These are phyloP conservation scores for Planiliza haematocheilus DNA, from an alignment of 2,113 vertebrate genomes.

Conservation along the genomic window DNA sequence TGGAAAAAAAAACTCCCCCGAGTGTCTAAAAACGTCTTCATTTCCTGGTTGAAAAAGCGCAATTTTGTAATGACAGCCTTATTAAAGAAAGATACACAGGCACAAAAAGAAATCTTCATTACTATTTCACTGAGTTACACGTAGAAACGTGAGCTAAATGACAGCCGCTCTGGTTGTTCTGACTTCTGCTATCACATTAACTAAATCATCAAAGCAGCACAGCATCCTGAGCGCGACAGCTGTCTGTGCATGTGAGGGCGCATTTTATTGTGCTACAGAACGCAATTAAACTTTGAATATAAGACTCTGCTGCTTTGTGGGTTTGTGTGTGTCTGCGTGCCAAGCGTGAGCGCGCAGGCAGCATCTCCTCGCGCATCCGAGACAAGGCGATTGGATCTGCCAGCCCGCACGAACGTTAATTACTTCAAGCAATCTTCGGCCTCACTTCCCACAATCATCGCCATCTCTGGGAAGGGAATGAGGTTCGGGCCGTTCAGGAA, in stretches of 20 bases:
- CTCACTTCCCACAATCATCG: slow-evolving; percentile 68
- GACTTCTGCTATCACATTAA: slow-evolving; percentile 52
- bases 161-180: slow-evolving; percentile 49
- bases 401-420: slow-evolving; percentile 74
- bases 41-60: slow-evolving; percentile 11
- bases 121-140: slow-evolving; percentile 34
- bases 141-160: slow-evolving; percentile 34
- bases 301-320: slow-evolving; percentile 24
- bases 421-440: slow-evolving; percentile 73
- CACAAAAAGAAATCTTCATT: slow-evolving; percentile 36
- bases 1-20: background rate
- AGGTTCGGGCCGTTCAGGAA: slow-evolving; percentile 58
- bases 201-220: slow-evolving; percentile 64
- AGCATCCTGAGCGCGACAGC: slow-evolving; percentile 53
- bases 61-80: slow-evolving; percentile 21
- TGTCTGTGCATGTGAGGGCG: slow-evolving; percentile 57
- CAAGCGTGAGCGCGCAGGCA: background rate
- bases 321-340: background rate
- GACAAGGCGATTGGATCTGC: slow-evolving; percentile 75
- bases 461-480: slow-evolving; percentile 60
- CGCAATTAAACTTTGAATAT: slow-evolving; percentile 65
- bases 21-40: background rate
- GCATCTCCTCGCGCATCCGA: slow-evolving; percentile 30
- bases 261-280: slow-evolving; percentile 46
- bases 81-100: slow-evolving; percentile 32